These are phyloP conservation scores for Channallabes apus DNA, from an alignment of 2,797 vertebrate genomes.

Conservation along the genomic window DNA sequence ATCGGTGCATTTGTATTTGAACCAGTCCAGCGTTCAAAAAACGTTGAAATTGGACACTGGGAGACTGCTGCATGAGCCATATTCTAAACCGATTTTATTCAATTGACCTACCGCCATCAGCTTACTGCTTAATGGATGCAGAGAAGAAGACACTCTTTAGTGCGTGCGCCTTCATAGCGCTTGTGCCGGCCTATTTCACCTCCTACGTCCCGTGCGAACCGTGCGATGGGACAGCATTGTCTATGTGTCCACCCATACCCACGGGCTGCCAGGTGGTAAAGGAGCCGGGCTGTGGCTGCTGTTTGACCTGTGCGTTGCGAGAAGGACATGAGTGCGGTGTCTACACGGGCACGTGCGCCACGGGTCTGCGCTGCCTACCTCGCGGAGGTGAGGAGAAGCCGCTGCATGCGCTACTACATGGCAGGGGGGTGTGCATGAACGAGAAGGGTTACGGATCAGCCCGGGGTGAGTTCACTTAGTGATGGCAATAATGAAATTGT, in stretches of 20 bases:
- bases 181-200: constrained; percentile 72
- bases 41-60: background rate
- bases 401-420: constrained; percentile 90
- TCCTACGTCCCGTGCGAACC: constrained; percentile 91
- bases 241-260: constrained; percentile 87
- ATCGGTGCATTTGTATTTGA: background rate
- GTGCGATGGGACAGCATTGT: constrained; percentile 86
- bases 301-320: constrained; percentile 89
- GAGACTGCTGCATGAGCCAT: background rate
- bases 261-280: constrained; percentile 88
- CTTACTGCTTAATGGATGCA: background rate
- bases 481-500: background rate
- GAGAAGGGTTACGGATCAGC: constrained; percentile 85
- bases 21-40: background rate
- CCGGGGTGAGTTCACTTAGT: constrained; percentile 62
- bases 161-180: constrained; percentile 70
- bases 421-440: constrained; percentile 86
- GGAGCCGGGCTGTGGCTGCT: constrained; percentile 96
- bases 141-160: constrained; percentile 41
- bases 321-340: constrained; percentile 90
- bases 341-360: constrained; percentile 90
- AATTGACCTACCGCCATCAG: background rate
- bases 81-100: too few species aligned
- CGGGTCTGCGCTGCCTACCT: constrained; percentile 88
- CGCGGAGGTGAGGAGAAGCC: constrained; percentile 91